A percentile compares a stretch with the other conserved stretches of the same genome.
Evolutionary conservation across 2,888 invertebrate genomes (phyloP).

Genomic region (Drosophila trichaetosa): DNA sequence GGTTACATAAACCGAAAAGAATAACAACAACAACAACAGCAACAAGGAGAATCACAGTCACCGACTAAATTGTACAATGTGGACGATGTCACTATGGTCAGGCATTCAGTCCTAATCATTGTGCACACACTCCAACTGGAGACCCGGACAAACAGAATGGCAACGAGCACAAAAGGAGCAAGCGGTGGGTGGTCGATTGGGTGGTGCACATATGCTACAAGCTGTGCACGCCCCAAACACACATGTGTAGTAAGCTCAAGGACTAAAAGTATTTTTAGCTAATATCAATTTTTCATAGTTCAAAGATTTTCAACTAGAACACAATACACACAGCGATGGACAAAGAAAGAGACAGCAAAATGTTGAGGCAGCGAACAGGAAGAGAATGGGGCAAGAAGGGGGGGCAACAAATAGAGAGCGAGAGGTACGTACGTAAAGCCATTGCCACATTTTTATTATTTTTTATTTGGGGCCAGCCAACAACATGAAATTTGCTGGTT

Average conservation of each 20-base stretch:
- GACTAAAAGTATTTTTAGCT: constrained; percentile 80
- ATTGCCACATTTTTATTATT: constrained; percentile 43
- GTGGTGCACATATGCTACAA: constrained; percentile 40
- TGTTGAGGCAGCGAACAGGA: not conserved
- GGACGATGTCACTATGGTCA: constrained; percentile 70
- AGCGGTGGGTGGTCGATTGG: not conserved
- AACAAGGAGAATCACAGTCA: constrained; percentile 59
- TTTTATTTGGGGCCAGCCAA: constrained; percentile 54
- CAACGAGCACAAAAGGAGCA: constrained; percentile 62
- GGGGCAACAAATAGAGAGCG: not conserved
- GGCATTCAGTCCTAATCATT: constrained; percentile 74
- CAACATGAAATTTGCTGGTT: constrained; percentile 75
- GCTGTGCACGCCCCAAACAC: constrained; percentile 1
- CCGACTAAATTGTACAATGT: constrained; percentile 77
- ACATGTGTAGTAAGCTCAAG: constrained; percentile 50
- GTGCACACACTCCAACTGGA: constrained; percentile 73
- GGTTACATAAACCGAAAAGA: constrained; percentile 9
- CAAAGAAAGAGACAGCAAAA: not conserved
- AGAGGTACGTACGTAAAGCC: constrained; percentile 25
- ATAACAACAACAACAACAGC: constrained; percentile 4
- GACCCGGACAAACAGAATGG: constrained; percentile 35
- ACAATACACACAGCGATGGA: constrained; percentile 36
- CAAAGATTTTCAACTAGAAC: constrained; percentile 74
- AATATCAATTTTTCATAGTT: constrained; percentile 82
- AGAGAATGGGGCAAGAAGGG: not conserved